Evolutionary conservation across 2,113 vertebrate genomes (phyloP), one percentile per base, ranked within the genome.

Genomic region (Triplophysa siluroides): DNA sequence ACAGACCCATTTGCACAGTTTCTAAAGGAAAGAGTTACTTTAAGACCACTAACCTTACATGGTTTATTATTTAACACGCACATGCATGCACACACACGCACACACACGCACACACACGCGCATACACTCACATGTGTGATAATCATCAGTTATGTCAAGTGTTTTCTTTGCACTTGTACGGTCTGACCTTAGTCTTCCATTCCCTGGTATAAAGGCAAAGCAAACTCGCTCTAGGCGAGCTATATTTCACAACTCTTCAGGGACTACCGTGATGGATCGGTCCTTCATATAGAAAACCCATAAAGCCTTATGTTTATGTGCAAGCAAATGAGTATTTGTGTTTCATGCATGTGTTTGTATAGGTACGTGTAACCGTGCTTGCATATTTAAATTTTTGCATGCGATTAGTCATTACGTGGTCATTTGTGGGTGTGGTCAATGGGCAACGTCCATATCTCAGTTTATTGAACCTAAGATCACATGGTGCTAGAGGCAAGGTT

Each of bases 231-330:
- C 12, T 67, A 23, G 83, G 83, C 60, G 61, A 47, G 56, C 62
- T 76, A 77, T 74, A 78, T 73, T 81, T 84, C 69, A 69, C 43
- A 73, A 65, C 29, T 75, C 83, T 70, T 60, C 56, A 58, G 83
- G 79, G 83, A 74, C 69, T 52, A 41, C 18, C 11, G 19, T 81
- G 83, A 84, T 84, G 79, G 76, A 81, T 84, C 24, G 56, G 54
- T 60, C 56, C 62, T 69, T 60, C 76, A 75, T 69, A 70, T 64
- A 75, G 79, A 78, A 78, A 76, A 78, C 81, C 75, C 81, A 82
- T 73, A 73, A n/a, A 65, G 81, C 47, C 52, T 33, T 38, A 29
- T 67, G 69, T 84, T 61, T 82, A 77, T 78, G 68, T 58, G 63
- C 61, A 60, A 26, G 71, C 61, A 72, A 75, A 63, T 54, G 54